phyloP scores from a whole-genome alignment of 2,797 vertebrate species.

The Acipenser transmontanus region DNA sequence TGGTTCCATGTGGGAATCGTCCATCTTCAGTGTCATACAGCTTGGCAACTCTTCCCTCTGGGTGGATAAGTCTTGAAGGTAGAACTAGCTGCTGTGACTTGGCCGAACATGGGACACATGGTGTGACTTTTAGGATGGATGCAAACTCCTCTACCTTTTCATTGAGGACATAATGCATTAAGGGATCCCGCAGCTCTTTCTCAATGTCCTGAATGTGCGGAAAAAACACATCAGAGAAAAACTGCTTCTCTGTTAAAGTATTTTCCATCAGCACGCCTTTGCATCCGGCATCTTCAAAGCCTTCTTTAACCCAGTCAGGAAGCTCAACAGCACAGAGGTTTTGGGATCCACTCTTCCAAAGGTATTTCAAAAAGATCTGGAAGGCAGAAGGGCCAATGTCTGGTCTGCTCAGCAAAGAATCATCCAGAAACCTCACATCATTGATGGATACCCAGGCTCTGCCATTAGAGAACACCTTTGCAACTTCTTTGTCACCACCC shows the following conservation, averaged over 20 bases:
- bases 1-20: slow-evolving; percentile 86
- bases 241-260: slow-evolving; percentile 89
- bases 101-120: slow-evolving; percentile 90
- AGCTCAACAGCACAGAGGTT: slow-evolving; percentile 94
- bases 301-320: slow-evolving; percentile 90
- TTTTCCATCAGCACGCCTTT: slow-evolving; percentile 86
- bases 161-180: slow-evolving; percentile 92
- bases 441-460: slow-evolving; percentile 93
- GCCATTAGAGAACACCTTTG: slow-evolving; percentile 92
- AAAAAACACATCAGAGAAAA: slow-evolving; percentile 96
- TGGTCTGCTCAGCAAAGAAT: slow-evolving; percentile 80
- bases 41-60: slow-evolving; percentile 95
- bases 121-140: slow-evolving; percentile 77
- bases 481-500: slow-evolving; percentile 78
- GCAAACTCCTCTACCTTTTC: slow-evolving; percentile 90
- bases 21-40: slow-evolving; percentile 85
- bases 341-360: slow-evolving; percentile 86
- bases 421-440: slow-evolving; percentile 92
- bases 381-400: slow-evolving; percentile 91
- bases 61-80: slow-evolving; percentile 90
- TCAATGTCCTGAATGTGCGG: slow-evolving; percentile 90
- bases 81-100: slow-evolving; percentile 76
- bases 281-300: slow-evolving; percentile 96
- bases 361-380: slow-evolving; percentile 94
- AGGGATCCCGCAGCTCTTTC: slow-evolving; percentile 82